These are phyloP conservation scores for Acrossocheilus wenchowensis DNA, from an alignment of 2,797 vertebrate species.

Conservation along the genomic window DNA sequence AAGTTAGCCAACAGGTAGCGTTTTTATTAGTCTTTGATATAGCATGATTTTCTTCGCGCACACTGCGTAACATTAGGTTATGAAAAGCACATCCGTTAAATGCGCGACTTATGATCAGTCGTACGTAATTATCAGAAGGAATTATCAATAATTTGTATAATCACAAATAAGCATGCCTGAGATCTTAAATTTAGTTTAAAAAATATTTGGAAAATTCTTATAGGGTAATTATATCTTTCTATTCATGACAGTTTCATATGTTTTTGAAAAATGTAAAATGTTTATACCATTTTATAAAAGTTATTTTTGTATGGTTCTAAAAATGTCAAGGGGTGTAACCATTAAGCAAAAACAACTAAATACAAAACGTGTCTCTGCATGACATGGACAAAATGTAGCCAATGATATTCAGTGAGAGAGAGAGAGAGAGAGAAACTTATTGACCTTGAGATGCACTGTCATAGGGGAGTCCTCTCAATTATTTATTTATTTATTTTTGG, in stretches of 20 bases:
- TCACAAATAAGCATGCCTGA: background rate
- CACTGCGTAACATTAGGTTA: background rate
- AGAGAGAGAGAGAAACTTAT: background rate
- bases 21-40: background rate
- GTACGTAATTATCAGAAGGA: background rate
- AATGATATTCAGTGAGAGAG: background rate
- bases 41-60: background rate
- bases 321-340: background rate
- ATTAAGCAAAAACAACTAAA: background rate
- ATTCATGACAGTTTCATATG: background rate
- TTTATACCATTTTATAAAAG: background rate
- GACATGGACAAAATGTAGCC: background rate
- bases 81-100: background rate
- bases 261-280: background rate
- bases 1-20: background rate
- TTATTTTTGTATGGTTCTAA: background rate
- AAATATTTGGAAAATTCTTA: background rate
- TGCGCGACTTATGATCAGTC: background rate
- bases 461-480: background rate
- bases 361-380: background rate
- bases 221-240: background rate
- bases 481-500: background rate
- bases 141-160: background rate
- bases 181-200: background rate
- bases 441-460: background rate